A percentile compares a stretch with the other conserved stretches of the same genome.
These are phyloP conservation scores for Sapajus apella DNA, from an alignment of 2,113 vertebrate species.

Conservation along the genomic window DNA sequence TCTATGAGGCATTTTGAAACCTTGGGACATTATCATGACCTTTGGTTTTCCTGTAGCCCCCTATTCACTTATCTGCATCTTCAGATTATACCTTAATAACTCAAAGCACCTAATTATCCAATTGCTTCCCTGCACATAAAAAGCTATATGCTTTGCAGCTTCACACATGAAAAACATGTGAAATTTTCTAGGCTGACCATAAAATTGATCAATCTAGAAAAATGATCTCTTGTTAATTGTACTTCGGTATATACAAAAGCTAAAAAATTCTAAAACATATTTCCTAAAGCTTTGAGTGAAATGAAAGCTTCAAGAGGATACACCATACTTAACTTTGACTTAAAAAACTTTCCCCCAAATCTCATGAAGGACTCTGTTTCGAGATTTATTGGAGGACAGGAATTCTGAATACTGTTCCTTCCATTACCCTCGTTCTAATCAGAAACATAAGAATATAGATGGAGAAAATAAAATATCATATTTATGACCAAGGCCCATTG, in stretches of 20 bases:
- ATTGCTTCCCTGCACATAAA: background rate
- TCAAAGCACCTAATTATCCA: slow-evolving; percentile 18
- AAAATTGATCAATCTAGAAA: background rate
- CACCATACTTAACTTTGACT: background rate
- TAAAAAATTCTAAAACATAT: background rate
- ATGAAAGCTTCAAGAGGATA: background rate
- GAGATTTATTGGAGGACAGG: background rate
- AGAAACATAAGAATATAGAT: background rate
- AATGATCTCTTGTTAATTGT: background rate
- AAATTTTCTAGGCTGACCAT: background rate
- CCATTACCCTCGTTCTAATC: background rate
- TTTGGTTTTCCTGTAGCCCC: background rate
- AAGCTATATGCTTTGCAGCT: background rate
- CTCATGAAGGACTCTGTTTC: background rate
- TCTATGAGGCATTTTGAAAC: background rate
- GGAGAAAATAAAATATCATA: background rate
- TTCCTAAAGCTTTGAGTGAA: background rate
- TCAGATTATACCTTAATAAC: background rate
- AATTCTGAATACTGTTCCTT: background rate
- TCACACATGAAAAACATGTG: slow-evolving; percentile 1
- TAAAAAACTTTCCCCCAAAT: background rate
- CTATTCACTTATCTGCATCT: background rate
- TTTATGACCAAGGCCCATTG: background rate
- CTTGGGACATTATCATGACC: background rate
- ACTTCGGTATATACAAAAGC: background rate